Evolutionary conservation across 2,797 vertebrate species (phyloP).

Genomic region (Triplophysa yarkandensis): DNA sequence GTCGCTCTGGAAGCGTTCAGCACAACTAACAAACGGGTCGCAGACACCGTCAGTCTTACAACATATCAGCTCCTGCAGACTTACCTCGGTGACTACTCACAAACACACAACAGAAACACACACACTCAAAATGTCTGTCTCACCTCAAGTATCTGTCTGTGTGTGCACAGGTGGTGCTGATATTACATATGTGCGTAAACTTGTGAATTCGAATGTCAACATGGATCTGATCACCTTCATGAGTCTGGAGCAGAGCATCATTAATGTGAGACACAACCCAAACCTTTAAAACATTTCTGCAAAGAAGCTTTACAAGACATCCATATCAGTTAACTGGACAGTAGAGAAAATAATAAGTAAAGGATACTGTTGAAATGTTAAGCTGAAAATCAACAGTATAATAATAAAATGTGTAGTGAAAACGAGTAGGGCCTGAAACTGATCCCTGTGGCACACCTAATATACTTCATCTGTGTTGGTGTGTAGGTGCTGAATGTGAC

Average conservation of each 20-base stretch:
- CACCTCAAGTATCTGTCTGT: neutral
- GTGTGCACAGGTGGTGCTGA: slow-evolving; percentile 66
- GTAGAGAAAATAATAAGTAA: no score
- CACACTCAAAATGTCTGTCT: neutral
- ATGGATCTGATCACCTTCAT: slow-evolving; percentile 71
- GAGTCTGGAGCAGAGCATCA: slow-evolving; percentile 55
- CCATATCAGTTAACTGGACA: no score
- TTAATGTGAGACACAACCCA: slow-evolving; percentile 61
- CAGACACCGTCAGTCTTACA: neutral
- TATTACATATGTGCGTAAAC: neutral
- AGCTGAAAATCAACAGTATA: no score
- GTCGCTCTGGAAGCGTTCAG: slow-evolving; percentile 59
- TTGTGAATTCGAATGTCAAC: slow-evolving; percentile 58
- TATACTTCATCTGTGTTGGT: neutral
- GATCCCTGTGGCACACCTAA: no score
- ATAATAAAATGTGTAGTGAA: no score
- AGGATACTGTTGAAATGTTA: no score
- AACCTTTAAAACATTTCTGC: neutral
- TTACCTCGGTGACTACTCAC: slow-evolving; percentile 59
- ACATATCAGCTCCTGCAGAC: slow-evolving; percentile 60
- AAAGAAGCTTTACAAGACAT: neutral
- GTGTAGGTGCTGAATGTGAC: slow-evolving; percentile 65
- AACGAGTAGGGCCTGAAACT: no score
- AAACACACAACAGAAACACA: neutral
- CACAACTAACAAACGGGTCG: neutral